Evolutionary conservation across 2,113 vertebrate species (phyloP), one percentile per base, ranked within the genome.

Genomic region (Rhinopomastus cyanomelas): DNA sequence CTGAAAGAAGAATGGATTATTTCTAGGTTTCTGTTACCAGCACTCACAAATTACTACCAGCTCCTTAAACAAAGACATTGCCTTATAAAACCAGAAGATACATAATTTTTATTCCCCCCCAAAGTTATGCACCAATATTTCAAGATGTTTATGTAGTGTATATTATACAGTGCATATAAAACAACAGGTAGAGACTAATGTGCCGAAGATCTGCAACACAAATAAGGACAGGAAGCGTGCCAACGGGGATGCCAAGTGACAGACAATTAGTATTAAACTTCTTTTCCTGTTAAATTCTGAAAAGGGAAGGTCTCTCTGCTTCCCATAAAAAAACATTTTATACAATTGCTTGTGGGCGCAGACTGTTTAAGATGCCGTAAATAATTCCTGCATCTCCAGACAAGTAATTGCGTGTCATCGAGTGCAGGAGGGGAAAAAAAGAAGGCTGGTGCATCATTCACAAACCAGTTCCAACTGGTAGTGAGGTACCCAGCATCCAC

Each of bases 201-300:
- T 5, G 29, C 9, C 39, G 62, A 51, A 51, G 16, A 61, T 79
- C 84, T 61, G 8, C 12, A 73, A 81, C 13, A 39, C 14, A 84
- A 87, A 73, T 37, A 62, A 55, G 36, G 42, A 7, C 46, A 56
- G 56, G 8, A 26, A 21, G 18, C 7, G 37, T 64, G 64, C 19
- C 53, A 86, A 74, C 22, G 83, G 16, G 36, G 85, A 66, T 22
- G n/a, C 26, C 46, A 92, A 88, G 46, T 77, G 52, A 19, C n/a
- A 93, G 66, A 81, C 88, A 81, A 93, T 88, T 68, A 79, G n/a
- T 56, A 90, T 36, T 61, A 76, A 91, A 86, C 8, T 36, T 68
- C 87, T 42, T 88, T 72, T 52, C 42, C 42, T 88, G 21, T 62
- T 91, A 66, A 93, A 80, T 75, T 79, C 46, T 81, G 42, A 75